Base-by-base conservation (phyloP, 2,797 vertebrate genomes). In the Spinus olivaceus region DNA sequence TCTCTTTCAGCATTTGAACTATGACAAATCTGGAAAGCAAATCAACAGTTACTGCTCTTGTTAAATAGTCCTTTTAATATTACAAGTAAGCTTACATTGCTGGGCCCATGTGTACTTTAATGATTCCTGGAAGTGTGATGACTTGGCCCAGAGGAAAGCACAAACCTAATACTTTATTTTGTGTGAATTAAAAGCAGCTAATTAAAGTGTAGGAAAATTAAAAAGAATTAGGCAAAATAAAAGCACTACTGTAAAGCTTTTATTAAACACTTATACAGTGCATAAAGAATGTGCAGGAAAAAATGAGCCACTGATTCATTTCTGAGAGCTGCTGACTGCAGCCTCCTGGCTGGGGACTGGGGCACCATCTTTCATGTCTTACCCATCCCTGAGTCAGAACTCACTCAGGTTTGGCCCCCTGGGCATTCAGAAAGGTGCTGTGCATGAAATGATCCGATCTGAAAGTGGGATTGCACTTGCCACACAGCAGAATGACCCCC, bases 51-150 rank as follows among this genome's bases (percentile, higher is more conserved):
- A 88, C 81, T 77, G 81, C 79, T 96, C 89, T 94, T 72, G 54
- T 92, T 95, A 96, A 96, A 94, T 53, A 97, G 92, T 90, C 80
- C 42, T 95, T 96, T 89, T 94, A 92, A 94, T 95, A 96, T 91
- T 92, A 81, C 79, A 91, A 93, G 88, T 80, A 74, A 92, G 83
- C 88, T 93, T 94, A 88, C 94, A 89, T 51, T 96, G 69, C 89
- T 72, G 63, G 85, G 81, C 89, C 69, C 92, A 72, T 66, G 85
- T 94, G 94, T 95, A 90, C 92, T 88, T 90, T 94, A 95, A 97
- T 78, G 87, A 88, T 88, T 95, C 81, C 95, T 96, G 87, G 81
- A 95, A 89, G 89, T 54, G 13, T 19, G 25, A 83, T 81, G 84
- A 94, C 91, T 94, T 88, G 88, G 89, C 96, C 94, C 92, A 94